phyloP scores from a whole-genome alignment of 1,140 invertebrate species.

The Dendrolimus kikuchii region DNA sequence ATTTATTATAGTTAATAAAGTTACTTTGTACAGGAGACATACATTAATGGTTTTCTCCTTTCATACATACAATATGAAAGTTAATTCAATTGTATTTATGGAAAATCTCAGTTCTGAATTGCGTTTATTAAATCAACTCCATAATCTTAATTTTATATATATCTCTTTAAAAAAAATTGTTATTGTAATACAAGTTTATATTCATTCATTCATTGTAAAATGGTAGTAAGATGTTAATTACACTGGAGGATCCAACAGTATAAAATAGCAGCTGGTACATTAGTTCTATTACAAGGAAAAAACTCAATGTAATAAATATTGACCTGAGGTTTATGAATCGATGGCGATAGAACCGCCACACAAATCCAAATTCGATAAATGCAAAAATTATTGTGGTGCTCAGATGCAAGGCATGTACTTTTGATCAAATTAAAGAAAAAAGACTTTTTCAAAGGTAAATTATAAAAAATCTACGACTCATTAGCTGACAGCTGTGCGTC shows the following conservation, averaged over 20 bases:
- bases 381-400: slow-evolving; percentile 2
- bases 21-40: no score
- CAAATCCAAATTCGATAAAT: slow-evolving; percentile 6
- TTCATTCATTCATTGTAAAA: no score
- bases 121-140: no score
- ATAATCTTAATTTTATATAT: no score
- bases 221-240: no score
- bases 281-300: neutral
- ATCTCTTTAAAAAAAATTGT: no score
- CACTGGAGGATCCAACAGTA: neutral
- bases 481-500: slow-evolving; percentile 58
- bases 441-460: slow-evolving; percentile 11
- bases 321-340: slow-evolving; percentile 1
- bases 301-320: slow-evolving; percentile 6
- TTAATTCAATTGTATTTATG: no score
- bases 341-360: neutral
- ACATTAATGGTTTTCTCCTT: no score
- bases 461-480: slow-evolving; percentile 51
- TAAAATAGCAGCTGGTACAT: neutral
- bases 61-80: no score
- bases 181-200: no score
- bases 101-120: no score
- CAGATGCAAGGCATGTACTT: neutral
- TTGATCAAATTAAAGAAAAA: slow-evolving; percentile 7
- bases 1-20: no score